Base-by-base conservation (phyloP, 2,888 invertebrate species). In the Ernsta delagoae region DNA sequence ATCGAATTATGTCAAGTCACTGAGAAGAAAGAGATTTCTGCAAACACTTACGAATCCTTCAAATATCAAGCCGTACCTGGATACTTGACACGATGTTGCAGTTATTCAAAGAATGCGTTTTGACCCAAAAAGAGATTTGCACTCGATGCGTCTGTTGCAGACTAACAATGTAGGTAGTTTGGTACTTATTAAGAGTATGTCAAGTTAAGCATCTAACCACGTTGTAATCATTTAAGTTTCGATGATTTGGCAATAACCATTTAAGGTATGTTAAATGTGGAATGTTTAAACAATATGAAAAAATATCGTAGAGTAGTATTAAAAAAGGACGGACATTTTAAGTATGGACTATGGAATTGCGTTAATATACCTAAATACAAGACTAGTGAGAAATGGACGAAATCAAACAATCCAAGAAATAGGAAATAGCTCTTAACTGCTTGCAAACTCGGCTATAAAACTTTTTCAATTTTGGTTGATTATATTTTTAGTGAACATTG, bases 21-120 rank as follows among this genome's bases (percentile, higher is more conserved):
- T n/a, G 16, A 16, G 9, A 53, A 24, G 39, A 7, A 53, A 53
- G 53, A 53, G 4, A 53, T 24, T 24, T 53, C 53, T 53, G 53
- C 24, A 53, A 53, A 53, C 53, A 53, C 53, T 53, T 24, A 24
- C 4, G 24, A 24, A 9, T 53, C 53, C 24, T 53, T 53, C 53
- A 53, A 53, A 53, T 24, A 24, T 53, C 24, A 9, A 53, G 24
- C 8, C 4, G 24, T 53, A 53, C 50, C 0, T 50, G 16, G 7
- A 4, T 7, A 16, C 50, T 50, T 50, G 50, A 50, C 50, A 7
- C 1, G 50, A 16, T 50, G 53, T 24, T 24, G 9, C 24, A 53
- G 53, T 53, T 24, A 53, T 53, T 24, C 53, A 53, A 24, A 53
- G 53, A 53, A 53, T 53, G 53, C 53, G 24, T 53, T 53, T 53